Evolutionary conservation across 2,797 vertebrate species (phyloP).

Genomic region (Channa striata): DNA sequence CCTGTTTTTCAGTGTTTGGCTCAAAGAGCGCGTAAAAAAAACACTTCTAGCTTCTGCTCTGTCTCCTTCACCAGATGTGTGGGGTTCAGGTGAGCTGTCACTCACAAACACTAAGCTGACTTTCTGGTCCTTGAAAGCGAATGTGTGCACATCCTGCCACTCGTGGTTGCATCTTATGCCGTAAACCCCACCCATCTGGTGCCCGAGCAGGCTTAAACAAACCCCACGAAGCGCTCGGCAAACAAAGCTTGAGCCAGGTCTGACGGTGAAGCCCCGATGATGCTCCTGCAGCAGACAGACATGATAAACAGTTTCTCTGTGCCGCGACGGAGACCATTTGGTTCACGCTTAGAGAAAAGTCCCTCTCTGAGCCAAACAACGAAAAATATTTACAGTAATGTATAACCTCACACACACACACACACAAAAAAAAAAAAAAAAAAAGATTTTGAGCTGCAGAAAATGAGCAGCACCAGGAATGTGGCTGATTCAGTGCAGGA

Average conservation of each 20-base stretch:
- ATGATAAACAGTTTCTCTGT: constrained; percentile 61
- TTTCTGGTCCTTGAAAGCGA: constrained; percentile 39
- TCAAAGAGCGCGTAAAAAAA: background rate
- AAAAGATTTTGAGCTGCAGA: constrained; percentile 29
- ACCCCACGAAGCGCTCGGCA: constrained; percentile 54
- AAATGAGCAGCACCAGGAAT: constrained; percentile 32
- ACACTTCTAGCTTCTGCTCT: background rate
- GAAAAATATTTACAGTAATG: constrained; percentile 69
- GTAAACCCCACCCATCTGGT: constrained; percentile 75
- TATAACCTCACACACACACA: constrained; percentile 19
- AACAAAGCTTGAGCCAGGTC: constrained; percentile 75
- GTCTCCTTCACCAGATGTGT: constrained; percentile 36
- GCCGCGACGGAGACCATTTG: constrained; percentile 65
- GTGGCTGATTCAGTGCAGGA: constrained; percentile 4
- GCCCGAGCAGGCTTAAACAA: constrained; percentile 67
- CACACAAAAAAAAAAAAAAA: background rate
- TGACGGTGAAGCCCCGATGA: constrained; percentile 55
- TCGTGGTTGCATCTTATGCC: constrained; percentile 51
- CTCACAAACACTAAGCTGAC: constrained; percentile 57
- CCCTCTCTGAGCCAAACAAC: constrained; percentile 59
- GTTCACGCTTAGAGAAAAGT: constrained; percentile 71
- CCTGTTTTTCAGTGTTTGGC: background rate
- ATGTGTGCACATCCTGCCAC: constrained; percentile 76
- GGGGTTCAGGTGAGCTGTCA: constrained; percentile 70
- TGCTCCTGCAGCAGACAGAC: constrained; percentile 53